Percentiles rank a stretch among this genome's conserved stretches.
Evolutionary conservation across 2,797 vertebrate genomes (phyloP).

Genomic region (Sebastes oblongus): DNA sequence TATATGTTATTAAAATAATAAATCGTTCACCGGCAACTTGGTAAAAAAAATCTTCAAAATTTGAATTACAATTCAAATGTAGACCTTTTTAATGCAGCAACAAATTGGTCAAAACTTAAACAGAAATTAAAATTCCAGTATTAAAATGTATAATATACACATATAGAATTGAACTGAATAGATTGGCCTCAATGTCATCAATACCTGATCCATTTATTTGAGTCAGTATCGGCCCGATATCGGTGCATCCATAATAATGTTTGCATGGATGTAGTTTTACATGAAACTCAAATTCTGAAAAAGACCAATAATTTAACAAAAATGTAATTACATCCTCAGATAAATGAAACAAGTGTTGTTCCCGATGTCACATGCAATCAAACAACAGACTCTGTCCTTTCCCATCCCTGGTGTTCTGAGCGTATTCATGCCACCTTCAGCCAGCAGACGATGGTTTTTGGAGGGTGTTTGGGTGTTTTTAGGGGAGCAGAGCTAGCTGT

Average conservation of each 20-base stretch:
- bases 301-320: not conserved
- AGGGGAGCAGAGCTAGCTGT: conserved; percentile 7
- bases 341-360: not conserved
- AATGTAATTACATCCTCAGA: not conserved
- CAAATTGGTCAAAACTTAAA: too few relatives aligned
- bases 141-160: too few relatives aligned
- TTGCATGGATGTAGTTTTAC: not conserved
- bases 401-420: not conserved
- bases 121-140: too few relatives aligned
- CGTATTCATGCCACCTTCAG: conserved; percentile 34
- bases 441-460: conserved; percentile 21
- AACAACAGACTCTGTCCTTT: not conserved
- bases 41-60: too few relatives aligned
- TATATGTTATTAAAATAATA: too few relatives aligned
- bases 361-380: not conserved
- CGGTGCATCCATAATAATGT: not conserved
- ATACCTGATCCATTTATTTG: too few relatives aligned
- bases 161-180: too few relatives aligned
- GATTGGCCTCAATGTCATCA: accelerated
- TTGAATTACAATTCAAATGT: too few relatives aligned
- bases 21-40: too few relatives aligned
- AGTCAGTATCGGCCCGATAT: too few relatives aligned
- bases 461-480: conserved; percentile 40
- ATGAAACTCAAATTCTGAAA: not conserved
- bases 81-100: too few relatives aligned